A percentile compares a stretch with the other conserved stretches of the same genome.
phyloP scores from a whole-genome alignment of 2,113 vertebrate genomes.

The Spermophilus dauricus region DNA sequence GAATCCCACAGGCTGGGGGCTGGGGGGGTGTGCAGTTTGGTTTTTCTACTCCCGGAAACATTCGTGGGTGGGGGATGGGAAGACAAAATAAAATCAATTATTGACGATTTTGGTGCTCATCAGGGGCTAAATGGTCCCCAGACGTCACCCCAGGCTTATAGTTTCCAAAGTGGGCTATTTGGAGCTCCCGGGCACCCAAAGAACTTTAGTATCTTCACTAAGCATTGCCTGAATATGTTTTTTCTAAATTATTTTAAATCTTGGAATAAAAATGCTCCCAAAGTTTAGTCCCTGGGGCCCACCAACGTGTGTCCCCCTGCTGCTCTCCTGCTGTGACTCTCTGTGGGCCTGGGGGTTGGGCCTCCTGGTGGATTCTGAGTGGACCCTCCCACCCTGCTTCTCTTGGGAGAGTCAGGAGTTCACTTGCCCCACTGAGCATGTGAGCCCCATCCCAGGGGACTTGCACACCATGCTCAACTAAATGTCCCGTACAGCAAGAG shows the following conservation, averaged over 20 bases:
- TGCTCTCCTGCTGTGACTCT: rapidly evolving
- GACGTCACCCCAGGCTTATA: neutral
- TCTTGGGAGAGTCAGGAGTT: neutral
- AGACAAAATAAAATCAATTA: neutral
- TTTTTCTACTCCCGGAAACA: constrained; percentile 69
- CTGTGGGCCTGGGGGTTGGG: no score
- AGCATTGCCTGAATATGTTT: neutral
- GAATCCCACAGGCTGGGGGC: constrained; percentile 83
- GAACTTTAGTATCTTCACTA: neutral
- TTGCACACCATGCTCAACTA: neutral
- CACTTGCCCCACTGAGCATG: rapidly evolving
- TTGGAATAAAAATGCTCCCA: constrained; percentile 18
- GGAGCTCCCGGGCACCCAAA: neutral
- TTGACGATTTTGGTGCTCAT: neutral
- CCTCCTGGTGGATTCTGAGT: neutral
- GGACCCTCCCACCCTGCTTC: no score
- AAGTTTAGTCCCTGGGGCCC: neutral
- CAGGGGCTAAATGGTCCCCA: neutral
- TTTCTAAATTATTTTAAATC: constrained; percentile 46
- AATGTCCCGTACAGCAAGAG: neutral
- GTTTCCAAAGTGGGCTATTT: neutral
- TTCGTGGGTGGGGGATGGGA: constrained; percentile 7
- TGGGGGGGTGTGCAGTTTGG: neutral
- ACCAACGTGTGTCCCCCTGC: rapidly evolving
- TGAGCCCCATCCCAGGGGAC: neutral